Conservation (phyloP, 2,888 invertebrate genomes). For the Hyalella azteca region DNA sequence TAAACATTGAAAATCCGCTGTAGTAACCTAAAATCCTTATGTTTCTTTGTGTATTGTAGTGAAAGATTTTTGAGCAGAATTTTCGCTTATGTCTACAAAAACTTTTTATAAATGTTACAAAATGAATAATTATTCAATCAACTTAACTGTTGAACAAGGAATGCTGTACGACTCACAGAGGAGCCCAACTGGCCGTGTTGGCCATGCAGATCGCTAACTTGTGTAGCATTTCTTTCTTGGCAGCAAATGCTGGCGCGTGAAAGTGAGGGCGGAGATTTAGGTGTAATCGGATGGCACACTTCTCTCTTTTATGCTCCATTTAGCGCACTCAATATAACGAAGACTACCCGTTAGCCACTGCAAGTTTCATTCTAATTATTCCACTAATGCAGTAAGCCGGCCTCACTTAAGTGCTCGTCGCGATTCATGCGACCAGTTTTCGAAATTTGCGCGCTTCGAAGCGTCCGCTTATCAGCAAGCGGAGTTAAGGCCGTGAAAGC, state of each 20-base stretch:
- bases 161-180: no score
- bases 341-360: slow-evolving; percentile 4
- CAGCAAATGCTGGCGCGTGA: neutral
- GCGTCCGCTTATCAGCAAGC: slow-evolving; percentile 11
- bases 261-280: slow-evolving; percentile 4
- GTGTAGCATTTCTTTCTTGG: neutral
- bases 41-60: no score
- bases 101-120: no score
- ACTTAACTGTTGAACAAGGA: no score
- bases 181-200: neutral
- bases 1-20: no score
- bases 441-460: neutral
- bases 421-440: slow-evolving; percentile 18
- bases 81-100: no score
- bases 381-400: slow-evolving; percentile 32
- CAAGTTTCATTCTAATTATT: slow-evolving; percentile 15
- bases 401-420: neutral
- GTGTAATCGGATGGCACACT: slow-evolving; percentile 5
- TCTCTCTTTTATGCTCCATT: slow-evolving; percentile 4
- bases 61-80: no score
- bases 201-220: neutral
- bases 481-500: neutral
- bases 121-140: no score
- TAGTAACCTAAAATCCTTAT: no score
- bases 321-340: neutral